Percentiles rank a stretch among this genome's conserved stretches.
Evolutionary conservation across 2,888 invertebrate genomes (phyloP).

Genomic region (Erebia palarica): DNA sequence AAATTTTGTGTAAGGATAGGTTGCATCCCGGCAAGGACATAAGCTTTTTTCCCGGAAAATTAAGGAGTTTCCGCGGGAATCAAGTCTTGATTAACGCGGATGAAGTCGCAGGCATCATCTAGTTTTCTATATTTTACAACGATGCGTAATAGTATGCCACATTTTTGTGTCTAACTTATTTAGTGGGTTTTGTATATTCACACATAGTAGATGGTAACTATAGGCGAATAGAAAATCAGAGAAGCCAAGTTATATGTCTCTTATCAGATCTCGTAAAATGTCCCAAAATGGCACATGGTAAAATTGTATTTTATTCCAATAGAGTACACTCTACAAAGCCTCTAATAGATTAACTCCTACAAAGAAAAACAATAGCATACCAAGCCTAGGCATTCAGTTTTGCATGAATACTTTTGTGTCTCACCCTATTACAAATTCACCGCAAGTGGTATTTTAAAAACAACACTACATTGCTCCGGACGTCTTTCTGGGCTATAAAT

Average conservation of each 20-base stretch:
- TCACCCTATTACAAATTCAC: constrained; percentile 57
- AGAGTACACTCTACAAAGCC: background rate
- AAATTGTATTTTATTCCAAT: background rate
- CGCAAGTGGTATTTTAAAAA: constrained; percentile 73
- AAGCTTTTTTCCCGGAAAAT: too few species aligned
- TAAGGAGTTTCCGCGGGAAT: too few species aligned
- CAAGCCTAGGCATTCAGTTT: background rate
- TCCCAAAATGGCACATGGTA: background rate
- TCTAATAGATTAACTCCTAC: too few species aligned
- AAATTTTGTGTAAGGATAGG: too few species aligned
- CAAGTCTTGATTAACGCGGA: too few species aligned
- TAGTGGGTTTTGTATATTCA: background rate
- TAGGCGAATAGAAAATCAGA: too few species aligned
- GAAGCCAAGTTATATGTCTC: too few species aligned
- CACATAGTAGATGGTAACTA: too few species aligned
- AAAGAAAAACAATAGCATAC: background rate
- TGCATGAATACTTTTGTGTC: background rate
- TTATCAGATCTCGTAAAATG: background rate
- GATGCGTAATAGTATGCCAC: background rate
- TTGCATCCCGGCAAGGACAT: too few species aligned
- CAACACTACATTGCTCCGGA: constrained; percentile 53
- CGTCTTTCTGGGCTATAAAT: constrained; percentile 73
- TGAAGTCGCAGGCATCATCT: too few species aligned
- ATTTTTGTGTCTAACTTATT: background rate
- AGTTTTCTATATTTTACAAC: too few species aligned